Conservation (phyloP, 2,888 invertebrate species). For the Trissolcus japonicus region DNA sequence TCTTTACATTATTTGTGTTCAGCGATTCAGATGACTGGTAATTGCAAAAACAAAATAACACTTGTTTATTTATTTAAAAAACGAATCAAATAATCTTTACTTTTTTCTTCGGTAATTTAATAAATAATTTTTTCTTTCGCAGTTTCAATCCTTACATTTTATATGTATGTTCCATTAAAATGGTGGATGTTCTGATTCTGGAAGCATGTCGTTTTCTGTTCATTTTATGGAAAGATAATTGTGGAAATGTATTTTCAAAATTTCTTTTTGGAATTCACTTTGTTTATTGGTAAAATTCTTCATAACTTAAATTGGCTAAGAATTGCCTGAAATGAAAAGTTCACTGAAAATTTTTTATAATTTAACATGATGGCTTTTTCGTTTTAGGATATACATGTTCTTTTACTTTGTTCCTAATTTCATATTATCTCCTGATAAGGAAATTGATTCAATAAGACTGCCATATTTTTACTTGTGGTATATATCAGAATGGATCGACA, state of each 20-base stretch:
- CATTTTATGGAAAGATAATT: conserved; percentile 59
- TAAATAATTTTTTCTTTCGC: conserved; percentile 13
- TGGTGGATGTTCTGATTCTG: conserved; percentile 41
- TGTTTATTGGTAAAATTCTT: conserved; percentile 61
- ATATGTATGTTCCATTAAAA: conserved; percentile 37
- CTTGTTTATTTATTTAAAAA: not conserved
- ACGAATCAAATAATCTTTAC: not conserved
- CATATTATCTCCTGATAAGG: conserved; percentile 59
- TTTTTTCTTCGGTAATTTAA: not conserved
- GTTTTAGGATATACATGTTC: conserved; percentile 65
- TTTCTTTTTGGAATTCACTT: conserved; percentile 63
- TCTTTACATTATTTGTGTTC: conserved; percentile 61
- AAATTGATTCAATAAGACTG: conserved; percentile 55
- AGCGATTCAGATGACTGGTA: conserved; percentile 33
- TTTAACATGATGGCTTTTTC: conserved; percentile 6
- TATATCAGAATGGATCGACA: conserved; percentile 63
- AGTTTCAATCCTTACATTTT: conserved; percentile 38
- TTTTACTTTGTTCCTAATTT: conserved; percentile 64
- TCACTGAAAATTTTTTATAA: not conserved
- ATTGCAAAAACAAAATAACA: not conserved
- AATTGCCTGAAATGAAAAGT: not conserved
- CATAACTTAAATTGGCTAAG: not conserved
- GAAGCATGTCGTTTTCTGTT: conserved; percentile 60
- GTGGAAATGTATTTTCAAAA: conserved; percentile 59
- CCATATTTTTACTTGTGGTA: conserved; percentile 67